These are phyloP conservation scores for Zophobas atratus DNA, from an alignment of 1,140 invertebrate species.

Conservation along the genomic window DNA sequence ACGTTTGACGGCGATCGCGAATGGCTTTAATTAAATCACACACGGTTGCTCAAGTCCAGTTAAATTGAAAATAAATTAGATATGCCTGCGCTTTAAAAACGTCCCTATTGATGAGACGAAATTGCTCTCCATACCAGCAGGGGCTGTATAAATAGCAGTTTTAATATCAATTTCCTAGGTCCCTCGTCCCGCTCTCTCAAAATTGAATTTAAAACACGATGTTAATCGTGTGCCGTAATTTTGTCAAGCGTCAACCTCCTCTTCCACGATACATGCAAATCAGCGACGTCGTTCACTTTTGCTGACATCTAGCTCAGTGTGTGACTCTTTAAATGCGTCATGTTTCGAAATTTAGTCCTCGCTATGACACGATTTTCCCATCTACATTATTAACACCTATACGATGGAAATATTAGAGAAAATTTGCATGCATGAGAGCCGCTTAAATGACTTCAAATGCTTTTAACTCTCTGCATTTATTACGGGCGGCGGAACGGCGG, in stretches of 20 bases:
- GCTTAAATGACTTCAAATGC: slow-evolving; percentile 25
- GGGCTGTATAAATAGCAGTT: slow-evolving; percentile 28
- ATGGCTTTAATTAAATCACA: slow-evolving; percentile 42
- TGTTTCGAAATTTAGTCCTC: slow-evolving; percentile 30
- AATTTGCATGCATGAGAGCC: slow-evolving; percentile 36
- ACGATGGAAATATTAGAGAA: slow-evolving; percentile 33
- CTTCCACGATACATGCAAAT: slow-evolving; percentile 20
- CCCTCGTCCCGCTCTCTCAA: slow-evolving; percentile 7
- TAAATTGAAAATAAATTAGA: slow-evolving; percentile 43
- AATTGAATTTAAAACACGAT: slow-evolving; percentile 23
- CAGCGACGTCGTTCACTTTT: slow-evolving; percentile 31
- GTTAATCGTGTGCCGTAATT: slow-evolving; percentile 24
- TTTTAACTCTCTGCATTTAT: slow-evolving; percentile 30
- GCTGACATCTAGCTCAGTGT: slow-evolving; percentile 27
- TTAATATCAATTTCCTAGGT: slow-evolving; percentile 26
- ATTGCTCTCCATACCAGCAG: slow-evolving; percentile 25
- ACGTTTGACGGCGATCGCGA: slow-evolving; percentile 28
- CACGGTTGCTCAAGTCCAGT: slow-evolving; percentile 39
- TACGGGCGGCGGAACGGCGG: slow-evolving; percentile 7
- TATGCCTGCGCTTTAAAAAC: slow-evolving; percentile 36
- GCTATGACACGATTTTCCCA: slow-evolving; percentile 35
- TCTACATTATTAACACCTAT: slow-evolving; percentile 42
- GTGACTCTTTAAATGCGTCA: slow-evolving; percentile 34
- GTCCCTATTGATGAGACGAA: slow-evolving; percentile 33
- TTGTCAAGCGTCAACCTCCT: slow-evolving; percentile 20